phyloP scores from a whole-genome alignment of 2,797 vertebrate species.

The Zonotrichia albicollis region DNA sequence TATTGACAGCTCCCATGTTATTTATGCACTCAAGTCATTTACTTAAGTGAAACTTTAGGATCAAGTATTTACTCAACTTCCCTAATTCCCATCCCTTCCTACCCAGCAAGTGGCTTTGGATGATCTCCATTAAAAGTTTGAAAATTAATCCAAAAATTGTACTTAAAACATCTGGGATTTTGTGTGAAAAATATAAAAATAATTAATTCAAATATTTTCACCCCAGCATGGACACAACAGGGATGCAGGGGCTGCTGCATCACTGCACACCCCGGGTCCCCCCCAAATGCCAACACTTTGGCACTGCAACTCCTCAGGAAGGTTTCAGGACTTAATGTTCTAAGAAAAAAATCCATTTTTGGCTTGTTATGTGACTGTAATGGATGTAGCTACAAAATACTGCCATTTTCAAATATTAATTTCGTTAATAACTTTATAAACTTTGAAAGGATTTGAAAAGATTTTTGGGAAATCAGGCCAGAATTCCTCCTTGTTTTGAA shows the following conservation, averaged over 20 bases:
- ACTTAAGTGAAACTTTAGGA: not conserved
- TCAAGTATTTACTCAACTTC: not conserved
- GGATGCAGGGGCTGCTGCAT: not conserved
- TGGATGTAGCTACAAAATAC: not conserved
- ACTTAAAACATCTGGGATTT: not conserved
- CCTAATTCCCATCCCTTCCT: not conserved
- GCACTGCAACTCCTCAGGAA: not conserved
- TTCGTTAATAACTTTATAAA: not conserved
- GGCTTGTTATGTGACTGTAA: not conserved
- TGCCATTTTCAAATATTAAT: not conserved
- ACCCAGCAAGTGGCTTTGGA: not conserved
- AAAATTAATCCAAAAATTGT: not conserved
- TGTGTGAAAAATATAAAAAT: not conserved
- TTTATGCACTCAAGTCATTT: not conserved
- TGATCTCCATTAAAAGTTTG: not conserved
- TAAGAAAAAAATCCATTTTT: not conserved
- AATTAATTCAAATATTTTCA: not conserved
- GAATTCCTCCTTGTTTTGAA: not conserved
- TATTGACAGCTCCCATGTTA: constrained; percentile 2
- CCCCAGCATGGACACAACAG: not conserved
- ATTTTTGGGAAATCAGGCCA: not conserved
- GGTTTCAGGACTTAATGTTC: not conserved
- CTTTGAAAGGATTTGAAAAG: not conserved
- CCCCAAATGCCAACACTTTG: not conserved
- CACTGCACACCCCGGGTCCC: not conserved